Evolutionary conservation across 2,113 vertebrate genomes (phyloP).

Genomic region (Embiotoca jacksoni): DNA sequence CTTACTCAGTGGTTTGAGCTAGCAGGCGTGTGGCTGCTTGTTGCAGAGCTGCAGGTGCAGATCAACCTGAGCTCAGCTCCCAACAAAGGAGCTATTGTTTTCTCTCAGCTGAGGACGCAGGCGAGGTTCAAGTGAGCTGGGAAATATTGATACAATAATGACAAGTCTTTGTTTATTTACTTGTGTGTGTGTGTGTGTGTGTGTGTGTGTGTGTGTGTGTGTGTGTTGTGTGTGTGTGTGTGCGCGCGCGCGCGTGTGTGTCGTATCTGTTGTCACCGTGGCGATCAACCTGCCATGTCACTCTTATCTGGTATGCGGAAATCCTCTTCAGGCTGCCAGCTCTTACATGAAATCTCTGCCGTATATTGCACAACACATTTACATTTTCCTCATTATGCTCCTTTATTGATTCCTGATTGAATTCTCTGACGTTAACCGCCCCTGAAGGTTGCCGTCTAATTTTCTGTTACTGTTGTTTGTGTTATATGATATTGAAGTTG

Average conservation of each 20-base stretch:
- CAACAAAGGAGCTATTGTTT: conserved; percentile 74
- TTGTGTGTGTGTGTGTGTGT: neutral
- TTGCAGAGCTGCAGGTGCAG: conserved; percentile 68
- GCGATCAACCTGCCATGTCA: conserved; percentile 31
- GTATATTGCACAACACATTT: conserved; percentile 30
- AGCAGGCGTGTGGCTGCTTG: conserved; percentile 69
- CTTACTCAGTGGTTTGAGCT: conserved; percentile 64
- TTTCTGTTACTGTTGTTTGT: conserved; percentile 49
- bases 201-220: neutral
- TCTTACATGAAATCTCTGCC: conserved; percentile 21
- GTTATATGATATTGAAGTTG: conserved; percentile 67
- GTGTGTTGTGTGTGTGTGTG: neutral
- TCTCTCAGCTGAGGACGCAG: conserved; percentile 12
- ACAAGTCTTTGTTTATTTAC: conserved; percentile 16
- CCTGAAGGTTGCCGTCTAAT: conserved; percentile 43
- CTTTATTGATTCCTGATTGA: conserved; percentile 52
- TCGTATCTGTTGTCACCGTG: neutral
- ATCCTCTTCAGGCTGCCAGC: conserved; percentile 37
- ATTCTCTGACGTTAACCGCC: conserved; percentile 38
- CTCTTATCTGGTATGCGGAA: conserved; percentile 48
- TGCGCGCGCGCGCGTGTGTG: neutral
- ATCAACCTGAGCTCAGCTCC: conserved; percentile 57
- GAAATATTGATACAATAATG: conserved; percentile 50
- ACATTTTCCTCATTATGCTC: conserved; percentile 4
- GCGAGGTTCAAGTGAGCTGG: conserved; percentile 28